Conservation (phyloP, 2,797 vertebrate species). For the Falco columbarius region DNA sequence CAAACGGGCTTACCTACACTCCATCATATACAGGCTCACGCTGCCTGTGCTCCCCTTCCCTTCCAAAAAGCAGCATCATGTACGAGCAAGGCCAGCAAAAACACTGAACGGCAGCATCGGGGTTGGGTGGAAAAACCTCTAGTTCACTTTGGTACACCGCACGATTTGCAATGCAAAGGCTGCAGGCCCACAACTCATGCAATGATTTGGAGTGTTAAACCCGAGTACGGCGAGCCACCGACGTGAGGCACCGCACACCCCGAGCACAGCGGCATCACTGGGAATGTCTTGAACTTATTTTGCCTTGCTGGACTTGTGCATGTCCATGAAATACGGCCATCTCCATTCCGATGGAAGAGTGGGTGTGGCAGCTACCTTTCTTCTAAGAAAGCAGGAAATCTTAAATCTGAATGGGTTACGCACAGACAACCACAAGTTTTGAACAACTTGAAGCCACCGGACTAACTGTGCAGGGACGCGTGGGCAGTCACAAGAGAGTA, state of each 20-base stretch:
- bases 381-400: background rate
- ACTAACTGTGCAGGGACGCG: rapidly evolving
- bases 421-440: background rate
- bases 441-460: background rate
- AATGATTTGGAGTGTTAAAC: background rate
- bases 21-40: background rate
- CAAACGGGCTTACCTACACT: background rate
- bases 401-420: background rate
- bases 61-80: background rate
- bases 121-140: background rate
- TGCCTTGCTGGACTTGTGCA: background rate
- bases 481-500: background rate
- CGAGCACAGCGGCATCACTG: rapidly evolving
- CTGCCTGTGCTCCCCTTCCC: background rate
- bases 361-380: background rate
- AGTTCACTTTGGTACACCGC: background rate
- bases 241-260: rapidly evolving
- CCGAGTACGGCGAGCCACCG: background rate
- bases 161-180: background rate
- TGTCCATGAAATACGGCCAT: rapidly evolving
- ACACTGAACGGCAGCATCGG: rapidly evolving
- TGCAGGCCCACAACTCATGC: background rate
- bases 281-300: background rate
- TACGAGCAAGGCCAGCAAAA: background rate
- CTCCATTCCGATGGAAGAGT: rapidly evolving